Percentiles rank a stretch among this genome's conserved stretches.
These are phyloP conservation scores for Odontocerum albicorne DNA, from an alignment of 2,888 invertebrate genomes.

Conservation along the genomic window DNA sequence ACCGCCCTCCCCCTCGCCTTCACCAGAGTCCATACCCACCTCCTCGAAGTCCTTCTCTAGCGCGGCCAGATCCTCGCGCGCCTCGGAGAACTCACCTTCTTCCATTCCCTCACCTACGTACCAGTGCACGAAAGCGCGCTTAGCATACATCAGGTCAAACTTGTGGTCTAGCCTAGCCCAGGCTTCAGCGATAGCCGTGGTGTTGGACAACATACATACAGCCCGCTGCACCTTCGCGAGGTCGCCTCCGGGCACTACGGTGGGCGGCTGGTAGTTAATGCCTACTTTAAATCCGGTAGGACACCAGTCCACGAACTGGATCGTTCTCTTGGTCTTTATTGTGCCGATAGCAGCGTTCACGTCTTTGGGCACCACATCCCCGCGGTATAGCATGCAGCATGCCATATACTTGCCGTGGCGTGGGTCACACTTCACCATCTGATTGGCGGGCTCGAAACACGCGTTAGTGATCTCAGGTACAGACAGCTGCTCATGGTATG, in stretches of 20 bases:
- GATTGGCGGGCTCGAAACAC: conserved; percentile 95
- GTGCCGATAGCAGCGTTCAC: conserved; percentile 92
- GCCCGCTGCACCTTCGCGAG: conserved; percentile 94
- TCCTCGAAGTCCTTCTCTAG: conserved; percentile 87
- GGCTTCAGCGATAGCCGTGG: conserved; percentile 95
- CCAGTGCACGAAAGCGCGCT: conserved; percentile 97
- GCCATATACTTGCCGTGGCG: conserved; percentile 94
- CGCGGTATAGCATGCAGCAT: conserved; percentile 93
- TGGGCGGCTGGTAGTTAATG: too few relatives aligned
- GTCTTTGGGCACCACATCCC: conserved; percentile 94
- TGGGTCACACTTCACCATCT: conserved; percentile 94
- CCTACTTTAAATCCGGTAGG: too few relatives aligned
- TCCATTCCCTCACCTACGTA: conserved; percentile 86
- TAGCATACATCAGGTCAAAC: conserved; percentile 96
- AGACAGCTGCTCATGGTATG: conserved; percentile 89
- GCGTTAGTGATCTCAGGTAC: conserved; percentile 94
- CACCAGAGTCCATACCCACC: too few relatives aligned
- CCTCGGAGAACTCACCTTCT: conserved; percentile 59
- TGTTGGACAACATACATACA: too few relatives aligned
- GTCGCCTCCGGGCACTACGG: too few relatives aligned
- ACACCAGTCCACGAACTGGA: too few relatives aligned
- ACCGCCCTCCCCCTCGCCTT: too few relatives aligned
- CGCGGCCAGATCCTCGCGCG: conserved; percentile 61
- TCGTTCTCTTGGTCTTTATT: conserved; percentile 92
- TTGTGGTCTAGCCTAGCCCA: conserved; percentile 97